Percentiles rank a stretch among this genome's conserved stretches.
phyloP scores from a whole-genome alignment of 2,113 vertebrate species.

The Aleadryas rufinucha region DNA sequence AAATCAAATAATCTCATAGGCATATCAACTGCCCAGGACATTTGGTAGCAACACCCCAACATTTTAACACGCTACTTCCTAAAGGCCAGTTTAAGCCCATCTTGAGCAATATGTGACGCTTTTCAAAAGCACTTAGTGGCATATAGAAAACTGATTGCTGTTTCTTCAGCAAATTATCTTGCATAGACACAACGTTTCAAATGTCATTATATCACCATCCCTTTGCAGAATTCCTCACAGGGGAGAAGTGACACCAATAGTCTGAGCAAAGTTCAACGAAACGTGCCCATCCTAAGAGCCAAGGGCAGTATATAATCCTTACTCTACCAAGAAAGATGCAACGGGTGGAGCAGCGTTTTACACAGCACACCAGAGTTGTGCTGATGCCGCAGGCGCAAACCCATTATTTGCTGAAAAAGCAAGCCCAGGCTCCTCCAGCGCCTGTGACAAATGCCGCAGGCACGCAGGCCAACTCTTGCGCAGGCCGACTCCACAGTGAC shows the following conservation, averaged over 20 bases:
- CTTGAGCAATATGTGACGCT: background rate
- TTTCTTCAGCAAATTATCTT: background rate
- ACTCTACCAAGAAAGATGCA: too few relatives aligned
- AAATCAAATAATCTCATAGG: background rate
- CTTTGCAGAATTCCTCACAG: background rate
- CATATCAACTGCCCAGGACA: background rate
- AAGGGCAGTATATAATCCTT: fast-evolving
- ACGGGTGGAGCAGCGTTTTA: background rate
- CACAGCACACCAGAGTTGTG: fast-evolving
- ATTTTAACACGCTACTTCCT: background rate
- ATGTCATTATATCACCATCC: fast-evolving
- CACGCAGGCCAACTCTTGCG: background rate
- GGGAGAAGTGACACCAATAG: background rate
- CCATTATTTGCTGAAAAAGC: background rate
- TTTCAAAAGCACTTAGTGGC: background rate
- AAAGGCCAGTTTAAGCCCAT: background rate
- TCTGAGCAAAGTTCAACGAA: background rate
- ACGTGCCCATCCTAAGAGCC: fast-evolving
- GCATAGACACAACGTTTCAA: background rate
- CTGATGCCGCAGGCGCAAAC: fast-evolving
- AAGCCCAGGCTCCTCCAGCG: background rate
- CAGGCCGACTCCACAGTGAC: background rate
- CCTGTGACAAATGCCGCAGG: fast-evolving
- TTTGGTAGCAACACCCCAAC: background rate
- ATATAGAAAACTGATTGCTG: fast-evolving